Evolutionary conservation across 2,797 vertebrate genomes (phyloP), one percentile per base, ranked within the genome.

Genomic region (Smutsia gigantea): DNA sequence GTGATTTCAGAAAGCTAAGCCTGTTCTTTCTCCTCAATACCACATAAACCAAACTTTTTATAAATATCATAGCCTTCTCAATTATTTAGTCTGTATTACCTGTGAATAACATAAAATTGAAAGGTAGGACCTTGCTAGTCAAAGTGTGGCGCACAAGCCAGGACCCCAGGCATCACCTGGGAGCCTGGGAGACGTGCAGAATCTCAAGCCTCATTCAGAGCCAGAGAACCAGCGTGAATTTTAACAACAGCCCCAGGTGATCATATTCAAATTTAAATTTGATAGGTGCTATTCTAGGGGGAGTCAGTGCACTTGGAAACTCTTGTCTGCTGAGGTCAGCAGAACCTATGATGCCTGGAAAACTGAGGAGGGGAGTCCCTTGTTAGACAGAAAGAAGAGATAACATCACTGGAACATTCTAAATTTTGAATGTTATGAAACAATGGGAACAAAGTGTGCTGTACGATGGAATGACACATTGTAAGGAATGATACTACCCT

Each of bases 381-480:
- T 37, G 4, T 34, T 23, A 64, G 59, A 68, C 19, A 86, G 82
- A 61, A 77, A 10, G 69, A 64, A 79, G 51, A 71, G 61, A 88
- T 14, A 31, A 4, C 34, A 27, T 49, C 39, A 0, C 34, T 49
- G 8, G 68, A 90, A 74, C 61, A 64, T 75, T 90, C 55, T 46
- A 69, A 79, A 93, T 93, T 86, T 79, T 81, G 68, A 83, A 42
- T 71, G 49, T 96, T 83, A 42, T 27, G 46, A 64, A 96, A 89
- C 64, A 83, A 46, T 39, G 95, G 86, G 37, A 96, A 86, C 85
- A 81, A 77, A 86, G 14, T 77, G 7, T 78, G 75, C 85, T 68
- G 19, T 88, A 90, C 0, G 0, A n/a, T 83, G 51, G 34, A 74
- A 69, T 97, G 74, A 95, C 85, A 71, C 68, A 34, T 72, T 84